Evolutionary conservation across 2,113 vertebrate species (phyloP).

Genomic region (Brachypodius melanocephalos): DNA sequence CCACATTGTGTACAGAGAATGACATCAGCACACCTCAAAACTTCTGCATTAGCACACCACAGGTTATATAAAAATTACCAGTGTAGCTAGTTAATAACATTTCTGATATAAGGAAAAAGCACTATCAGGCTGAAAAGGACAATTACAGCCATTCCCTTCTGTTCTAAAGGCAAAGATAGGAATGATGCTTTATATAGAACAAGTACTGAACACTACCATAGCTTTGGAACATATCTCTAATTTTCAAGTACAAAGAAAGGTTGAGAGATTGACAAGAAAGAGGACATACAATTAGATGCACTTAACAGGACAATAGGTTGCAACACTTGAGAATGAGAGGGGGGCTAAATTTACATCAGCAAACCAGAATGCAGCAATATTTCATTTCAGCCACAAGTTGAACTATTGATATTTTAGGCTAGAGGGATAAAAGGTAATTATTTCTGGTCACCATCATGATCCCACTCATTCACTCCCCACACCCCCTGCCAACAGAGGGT

Average conservation of each 20-base stretch:
- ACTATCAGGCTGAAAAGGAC: neutral
- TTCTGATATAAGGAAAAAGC: neutral
- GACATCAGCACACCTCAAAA: neutral
- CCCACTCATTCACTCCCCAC: neutral
- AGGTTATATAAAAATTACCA: neutral
- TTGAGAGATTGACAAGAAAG: neutral
- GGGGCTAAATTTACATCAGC: neutral
- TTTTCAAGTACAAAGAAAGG: neutral
- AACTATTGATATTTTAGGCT: neutral
- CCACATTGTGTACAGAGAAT: neutral
- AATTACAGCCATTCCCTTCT: neutral
- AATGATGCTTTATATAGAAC: neutral
- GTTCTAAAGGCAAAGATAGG: neutral
- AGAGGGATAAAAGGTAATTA: rapidly evolving
- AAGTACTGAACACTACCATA: neutral
- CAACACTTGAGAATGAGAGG: neutral
- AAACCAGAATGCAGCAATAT: neutral
- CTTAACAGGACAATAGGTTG: neutral
- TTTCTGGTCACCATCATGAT: neutral
- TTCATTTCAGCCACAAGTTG: neutral
- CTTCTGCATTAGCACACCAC: neutral
- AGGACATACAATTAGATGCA: neutral
- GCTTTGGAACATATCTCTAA: neutral
- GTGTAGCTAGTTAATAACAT: neutral
- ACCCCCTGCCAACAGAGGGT: neutral